Percentiles rank a stretch among this genome's conserved stretches.
phyloP scores from a whole-genome alignment of 2,888 invertebrate genomes.

The Eilema sororculum region DNA sequence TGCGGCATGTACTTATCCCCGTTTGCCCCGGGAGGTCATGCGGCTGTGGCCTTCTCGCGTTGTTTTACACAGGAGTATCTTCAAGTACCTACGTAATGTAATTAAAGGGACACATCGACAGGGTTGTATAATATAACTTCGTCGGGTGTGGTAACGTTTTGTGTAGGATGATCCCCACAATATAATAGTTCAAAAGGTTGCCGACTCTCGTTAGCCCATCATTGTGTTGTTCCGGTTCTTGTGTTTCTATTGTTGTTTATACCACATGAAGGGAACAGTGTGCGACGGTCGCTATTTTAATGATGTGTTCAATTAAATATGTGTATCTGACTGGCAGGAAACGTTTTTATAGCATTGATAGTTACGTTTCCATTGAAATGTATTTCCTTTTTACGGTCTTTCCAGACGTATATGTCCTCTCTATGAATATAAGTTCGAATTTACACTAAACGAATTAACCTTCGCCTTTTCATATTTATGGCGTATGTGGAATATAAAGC shows the following conservation, averaged over 20 bases:
- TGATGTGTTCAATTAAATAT: slow-evolving; percentile 13
- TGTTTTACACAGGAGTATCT: slow-evolving; percentile 72
- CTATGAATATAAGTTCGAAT: neutral
- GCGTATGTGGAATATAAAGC: too few species aligned
- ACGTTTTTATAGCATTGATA: neutral
- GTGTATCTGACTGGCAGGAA: neutral
- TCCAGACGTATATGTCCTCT: neutral
- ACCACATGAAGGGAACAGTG: slow-evolving; percentile 18
- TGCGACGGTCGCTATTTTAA: slow-evolving; percentile 12
- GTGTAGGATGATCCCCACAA: slow-evolving; percentile 60
- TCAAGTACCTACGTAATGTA: slow-evolving; percentile 68
- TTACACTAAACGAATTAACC: neutral
- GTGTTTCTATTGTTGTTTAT: slow-evolving; percentile 51
- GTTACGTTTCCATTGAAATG: neutral
- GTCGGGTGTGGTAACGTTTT: slow-evolving; percentile 57
- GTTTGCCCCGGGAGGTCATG: slow-evolving; percentile 84
- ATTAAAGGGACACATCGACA: slow-evolving; percentile 71
- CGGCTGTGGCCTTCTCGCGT: slow-evolving; percentile 70
- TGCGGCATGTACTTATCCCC: slow-evolving; percentile 83
- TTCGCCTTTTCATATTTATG: too few species aligned
- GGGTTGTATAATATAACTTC: slow-evolving; percentile 61
- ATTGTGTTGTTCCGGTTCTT: slow-evolving; percentile 50
- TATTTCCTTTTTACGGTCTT: neutral
- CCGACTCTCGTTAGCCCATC: slow-evolving; percentile 48
- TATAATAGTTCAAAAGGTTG: slow-evolving; percentile 56